Base-by-base conservation (phyloP, 2,888 invertebrate genomes). In the Torymus aiolomorphi region DNA sequence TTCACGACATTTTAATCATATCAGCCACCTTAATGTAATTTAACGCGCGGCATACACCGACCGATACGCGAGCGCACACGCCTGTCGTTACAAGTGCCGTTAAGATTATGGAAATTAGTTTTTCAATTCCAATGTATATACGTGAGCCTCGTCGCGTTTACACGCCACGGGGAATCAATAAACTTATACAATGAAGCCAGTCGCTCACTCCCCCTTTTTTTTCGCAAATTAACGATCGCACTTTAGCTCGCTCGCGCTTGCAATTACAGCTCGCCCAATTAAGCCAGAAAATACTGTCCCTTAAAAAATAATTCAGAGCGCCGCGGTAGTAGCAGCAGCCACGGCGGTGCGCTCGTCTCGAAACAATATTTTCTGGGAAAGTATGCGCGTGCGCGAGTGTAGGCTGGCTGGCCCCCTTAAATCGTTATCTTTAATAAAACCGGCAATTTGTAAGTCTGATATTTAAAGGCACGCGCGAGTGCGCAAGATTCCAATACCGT, bases 61-160 rank as follows among this genome's bases (percentile, higher is more conserved):
- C 18, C 51, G 8, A 20, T 11, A 2, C 5, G n/a, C 0, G n/a
- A n/a, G 16, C 24, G n/a, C 1, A 52, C 52, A 65, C 52, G 18
- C 42, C 14, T 52, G 24, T 69, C 65, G 61, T 76, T 76, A 70
- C 70, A 65, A 71, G 57, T 63, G 67, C 61, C 66, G 31, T 72
- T 78, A 78, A 73, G 72, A 78, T 78, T 78, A 78, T 72, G 72
- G 78, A 78, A 73, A 73, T 73, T 73, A 73, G 73, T 73, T 78
- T 78, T 67, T 78, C 67, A 78, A 72, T 77, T 72, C 52, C 65
- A 42, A 59, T 66, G 24, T 24, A 5, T 5, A 0, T 5, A 61
- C 61, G 20, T 3, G 24, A 12, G 62, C n/a, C 18, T 63, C 4
- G 31, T 31, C 61, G 52, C 66, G 72, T 67, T 73, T 62, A 67